These are phyloP conservation scores for Bovichtus variegatus DNA, from an alignment of 2,797 vertebrate species.

Conservation along the genomic window DNA sequence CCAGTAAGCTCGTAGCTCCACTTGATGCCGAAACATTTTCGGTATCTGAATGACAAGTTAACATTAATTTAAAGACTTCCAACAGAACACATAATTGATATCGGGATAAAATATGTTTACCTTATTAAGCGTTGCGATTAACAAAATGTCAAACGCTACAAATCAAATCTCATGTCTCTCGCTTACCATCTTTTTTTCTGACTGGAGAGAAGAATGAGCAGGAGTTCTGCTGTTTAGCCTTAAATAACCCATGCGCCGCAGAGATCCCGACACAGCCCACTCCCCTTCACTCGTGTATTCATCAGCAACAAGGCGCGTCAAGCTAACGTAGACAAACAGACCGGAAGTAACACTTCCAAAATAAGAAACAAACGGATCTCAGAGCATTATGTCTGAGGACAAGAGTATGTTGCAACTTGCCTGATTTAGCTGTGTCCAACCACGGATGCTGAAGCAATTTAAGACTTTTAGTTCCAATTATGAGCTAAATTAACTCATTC, in stretches of 20 bases:
- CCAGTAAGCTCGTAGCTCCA: conserved; percentile 76
- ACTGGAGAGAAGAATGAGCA: too few relatives aligned
- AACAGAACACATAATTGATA: not conserved
- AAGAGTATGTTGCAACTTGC: not conserved
- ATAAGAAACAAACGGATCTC: not conserved
- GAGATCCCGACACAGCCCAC: not conserved
- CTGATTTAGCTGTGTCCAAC: not conserved
- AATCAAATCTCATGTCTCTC: not conserved
- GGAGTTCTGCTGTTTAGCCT: not conserved
- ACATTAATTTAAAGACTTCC: not conserved
- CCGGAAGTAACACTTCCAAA: conserved; percentile 1
- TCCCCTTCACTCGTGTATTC: not conserved
- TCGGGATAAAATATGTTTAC: not conserved
- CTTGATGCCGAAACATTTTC: conserved; percentile 68
- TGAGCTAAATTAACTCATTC: not conserved
- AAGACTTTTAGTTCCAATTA: not conserved
- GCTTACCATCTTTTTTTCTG: conserved; percentile 35
- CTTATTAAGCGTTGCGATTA: not conserved
- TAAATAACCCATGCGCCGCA: not conserved
- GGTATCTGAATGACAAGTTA: conserved; percentile 45
- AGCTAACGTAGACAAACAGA: rapidly evolving
- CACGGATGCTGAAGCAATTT: not conserved
- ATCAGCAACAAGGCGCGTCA: not conserved
- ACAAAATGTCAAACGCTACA: not conserved
- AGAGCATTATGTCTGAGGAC: not conserved